A percentile compares a stretch with the other conserved stretches of the same genome.
These are phyloP conservation scores for Frieseomelitta varia DNA, from an alignment of 1,140 invertebrate species.

Conservation along the genomic window DNA sequence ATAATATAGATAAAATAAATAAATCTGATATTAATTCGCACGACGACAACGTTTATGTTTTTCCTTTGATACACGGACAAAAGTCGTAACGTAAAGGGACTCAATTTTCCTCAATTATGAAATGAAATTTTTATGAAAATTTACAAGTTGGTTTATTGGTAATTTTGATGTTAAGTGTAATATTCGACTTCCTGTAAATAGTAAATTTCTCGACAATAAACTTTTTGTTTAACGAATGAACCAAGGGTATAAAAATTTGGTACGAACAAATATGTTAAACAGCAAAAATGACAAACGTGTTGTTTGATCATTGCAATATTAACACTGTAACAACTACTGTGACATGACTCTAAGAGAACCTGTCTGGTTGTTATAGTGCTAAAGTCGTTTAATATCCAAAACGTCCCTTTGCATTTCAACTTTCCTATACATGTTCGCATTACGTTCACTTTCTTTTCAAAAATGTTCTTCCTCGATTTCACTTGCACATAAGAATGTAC, in stretches of 20 bases:
- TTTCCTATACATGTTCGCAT: not conserved
- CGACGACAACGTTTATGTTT: not conserved
- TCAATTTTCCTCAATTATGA: not conserved
- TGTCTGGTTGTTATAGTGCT: not conserved
- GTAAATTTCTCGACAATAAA: not conserved
- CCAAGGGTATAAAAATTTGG: not conserved
- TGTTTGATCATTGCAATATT: not conserved
- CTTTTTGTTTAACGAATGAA: not conserved
- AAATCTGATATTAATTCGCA: conserved; percentile 20
- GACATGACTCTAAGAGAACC: no score
- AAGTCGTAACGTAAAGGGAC: conserved; percentile 5
- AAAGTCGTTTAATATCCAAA: not conserved
- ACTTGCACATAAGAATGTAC: not conserved
- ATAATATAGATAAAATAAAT: conserved; percentile 40
- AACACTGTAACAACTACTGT: no score
- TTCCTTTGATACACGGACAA: not conserved
- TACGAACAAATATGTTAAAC: not conserved
- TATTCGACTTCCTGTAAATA: not conserved
- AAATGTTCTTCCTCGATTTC: not conserved
- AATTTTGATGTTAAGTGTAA: not conserved
- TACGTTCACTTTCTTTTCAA: not conserved
- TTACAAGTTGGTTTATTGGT: not conserved
- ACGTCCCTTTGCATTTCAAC: conserved; percentile 2
- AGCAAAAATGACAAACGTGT: not conserved
- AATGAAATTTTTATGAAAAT: not conserved